Evolutionary conservation across 2,113 vertebrate genomes (phyloP), one percentile per base, ranked within the genome.

Genomic region (Lonchura striata): DNA sequence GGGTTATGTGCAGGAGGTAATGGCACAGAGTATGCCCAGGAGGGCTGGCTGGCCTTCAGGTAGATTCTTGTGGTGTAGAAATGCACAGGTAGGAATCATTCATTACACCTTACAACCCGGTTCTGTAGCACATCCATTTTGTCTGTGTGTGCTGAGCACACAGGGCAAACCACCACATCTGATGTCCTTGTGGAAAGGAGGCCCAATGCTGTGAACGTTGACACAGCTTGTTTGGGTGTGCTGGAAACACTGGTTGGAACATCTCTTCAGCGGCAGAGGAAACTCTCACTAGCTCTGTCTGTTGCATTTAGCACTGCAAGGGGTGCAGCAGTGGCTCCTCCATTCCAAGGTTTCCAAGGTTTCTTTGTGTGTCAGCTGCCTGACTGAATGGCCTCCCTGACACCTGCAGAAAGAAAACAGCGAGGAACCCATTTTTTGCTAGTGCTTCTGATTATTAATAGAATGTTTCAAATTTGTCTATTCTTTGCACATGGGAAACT

Each of bases 401-500:
- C 4, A 33, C 94, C 95, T 91, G 79, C 75, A 83, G 83, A 92
- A 86, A 96, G 87, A 76, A 95, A 94, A 92, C 64, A 91, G 33
- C 10, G 14, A 82, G 52, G 76, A 35, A 87, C 46, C 60, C 19
- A 77, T 95, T 97, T 97, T 97, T 82, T 82, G 78, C 88, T 13
- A 90, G 44, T 7, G 17, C 28, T 93, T 91, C 71, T 70, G 87
- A 75, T 95, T 96, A 94, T 95, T 97, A 95, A 94, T 21, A 96
- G 88, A 96, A 96, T 93, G 87, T 89, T 96, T 96, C 68, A 77
- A 80, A 90, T 93, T 92, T 96, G 91, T 95, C 95, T 86, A 57
- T 87, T 93, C 96, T 97, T 96, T 94, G 70, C 78, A 92, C 90
- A 94, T 91, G 92, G 92, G 94, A 96, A 98, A 95, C 77, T 75